Base-by-base conservation (phyloP, 1,140 invertebrate species). In the Papilio polytes region DNA sequence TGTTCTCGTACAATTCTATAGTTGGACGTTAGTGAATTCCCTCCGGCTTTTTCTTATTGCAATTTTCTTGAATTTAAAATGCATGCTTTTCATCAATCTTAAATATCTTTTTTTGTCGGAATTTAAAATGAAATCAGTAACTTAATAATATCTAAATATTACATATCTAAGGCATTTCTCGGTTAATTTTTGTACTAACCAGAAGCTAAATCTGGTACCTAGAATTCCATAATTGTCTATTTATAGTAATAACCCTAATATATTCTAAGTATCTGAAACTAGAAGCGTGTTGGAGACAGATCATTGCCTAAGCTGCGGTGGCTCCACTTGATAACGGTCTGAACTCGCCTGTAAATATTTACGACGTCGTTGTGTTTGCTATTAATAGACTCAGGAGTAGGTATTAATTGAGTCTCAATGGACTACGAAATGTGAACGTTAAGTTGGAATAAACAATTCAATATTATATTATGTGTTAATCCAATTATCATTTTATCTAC, bases 281-380 rank as follows among this genome's bases (percentile, higher is more conserved):
- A 26, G 8, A 59, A 22, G 59, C 59, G 59, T 66, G 59, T 3
- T 10, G 12, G 10, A 18, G 63, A 70, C 63, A 70, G 63, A 70
- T 70, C 63, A 70, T 70, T 70, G 63, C 12, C 63, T 70, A 70
- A 70, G 63, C 63, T 13, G 4, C 63, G 0, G 22, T 70, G 63
- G 26, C 63, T 31, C 63, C 63, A 70, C 63, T 70, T 70, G 63
- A 70, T 70, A 70, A 70, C 63, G 63, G 22, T 15, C 26, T 31
- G 63, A 70, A 31, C 2, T 4, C 26, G 63, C 63, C 63, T 31
- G 36, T 70, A 70, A 70, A 70, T 70, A 70, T 70, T 70, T 70
- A 70, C 63, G 63, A 70, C 22, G 63, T 70, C 63, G 26, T 70
- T 70, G 63, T 70, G 36, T 31, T 70, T 70, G 63, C 26, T 70